Percentiles rank a stretch among this genome's conserved stretches.
These are phyloP conservation scores for Drosophila rubida DNA, from an alignment of 2,888 invertebrate genomes.

Conservation along the genomic window DNA sequence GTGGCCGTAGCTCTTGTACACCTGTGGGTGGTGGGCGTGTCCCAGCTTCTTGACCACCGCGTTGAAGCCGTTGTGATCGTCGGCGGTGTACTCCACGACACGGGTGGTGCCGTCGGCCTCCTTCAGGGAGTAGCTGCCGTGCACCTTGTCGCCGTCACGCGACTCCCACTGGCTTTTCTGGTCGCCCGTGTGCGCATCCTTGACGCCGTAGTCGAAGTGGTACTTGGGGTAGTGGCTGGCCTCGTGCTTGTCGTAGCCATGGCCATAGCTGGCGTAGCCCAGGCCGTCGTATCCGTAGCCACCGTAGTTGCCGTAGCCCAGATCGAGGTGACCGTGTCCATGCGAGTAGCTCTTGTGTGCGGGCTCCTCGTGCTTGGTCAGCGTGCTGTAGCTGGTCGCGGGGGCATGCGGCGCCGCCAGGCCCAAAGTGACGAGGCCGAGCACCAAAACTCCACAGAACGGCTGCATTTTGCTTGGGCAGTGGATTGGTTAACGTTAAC, in stretches of 20 bases:
- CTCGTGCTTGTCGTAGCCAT: conserved; percentile 83
- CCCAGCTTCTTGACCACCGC: conserved; percentile 86
- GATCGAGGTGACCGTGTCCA: conserved; percentile 39
- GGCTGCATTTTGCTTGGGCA: conserved; percentile 52
- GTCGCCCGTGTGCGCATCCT: conserved; percentile 85
- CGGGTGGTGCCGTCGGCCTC: conserved; percentile 86
- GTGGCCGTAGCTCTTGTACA: conserved; percentile 67
- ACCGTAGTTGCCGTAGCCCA: conserved; percentile 41
- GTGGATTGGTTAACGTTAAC: conserved; percentile 22
- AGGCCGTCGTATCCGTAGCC: conserved; percentile 36
- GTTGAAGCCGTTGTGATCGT: conserved; percentile 86
- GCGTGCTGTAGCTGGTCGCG: conserved; percentile 75
- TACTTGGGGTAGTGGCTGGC: conserved; percentile 85
- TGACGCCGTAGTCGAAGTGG: conserved; percentile 85
- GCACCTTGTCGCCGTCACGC: conserved; percentile 86
- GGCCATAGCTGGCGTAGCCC: conserved; percentile 43
- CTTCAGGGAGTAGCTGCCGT: conserved; percentile 85
- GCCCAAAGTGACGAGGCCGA: conserved; percentile 53
- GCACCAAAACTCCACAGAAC: conserved; percentile 50
- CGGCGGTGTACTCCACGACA: conserved; percentile 85
- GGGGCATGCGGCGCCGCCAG: conserved; percentile 67
- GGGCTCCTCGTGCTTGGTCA: conserved; percentile 80
- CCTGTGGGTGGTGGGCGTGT: conserved; percentile 81
- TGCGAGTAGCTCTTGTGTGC: conserved; percentile 51
- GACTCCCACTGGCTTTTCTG: conserved; percentile 86